Evolutionary conservation across 2,113 vertebrate genomes (phyloP).

Genomic region (Castor canadensis): DNA sequence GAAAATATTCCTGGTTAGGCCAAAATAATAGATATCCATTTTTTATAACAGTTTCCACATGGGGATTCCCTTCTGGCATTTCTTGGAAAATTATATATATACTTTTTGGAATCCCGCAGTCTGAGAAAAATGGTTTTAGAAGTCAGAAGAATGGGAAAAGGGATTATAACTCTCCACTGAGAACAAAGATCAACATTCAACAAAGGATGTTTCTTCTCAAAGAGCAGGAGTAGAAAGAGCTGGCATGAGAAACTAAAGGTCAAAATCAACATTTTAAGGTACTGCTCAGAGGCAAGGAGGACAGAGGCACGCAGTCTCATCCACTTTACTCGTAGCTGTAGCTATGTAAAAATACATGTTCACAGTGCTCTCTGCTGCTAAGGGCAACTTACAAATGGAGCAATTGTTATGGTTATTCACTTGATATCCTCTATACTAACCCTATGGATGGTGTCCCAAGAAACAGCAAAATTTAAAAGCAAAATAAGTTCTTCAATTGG

Average conservation of each 20-base stretch:
- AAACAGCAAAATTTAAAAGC: not conserved
- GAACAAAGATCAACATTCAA: not conserved
- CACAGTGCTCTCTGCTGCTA: not conserved
- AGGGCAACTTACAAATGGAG: not conserved
- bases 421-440: not conserved
- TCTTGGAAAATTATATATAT: not conserved
- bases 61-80: not conserved
- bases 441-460: not conserved
- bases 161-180: not conserved
- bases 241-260: not conserved
- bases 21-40: not conserved
- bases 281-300: not conserved
- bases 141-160: not conserved
- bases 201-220: not conserved
- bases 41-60: not conserved
- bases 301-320: accelerated
- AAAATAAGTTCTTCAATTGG: not conserved
- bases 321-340: not conserved
- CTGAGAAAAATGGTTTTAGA: not conserved
- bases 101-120: not conserved
- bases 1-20: not conserved
- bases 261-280: not conserved
- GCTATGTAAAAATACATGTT: not conserved
- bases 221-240: not conserved
- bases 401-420: not conserved